These are phyloP conservation scores for Triops longicaudatus DNA, from an alignment of 1,140 invertebrate species.

Conservation along the genomic window DNA sequence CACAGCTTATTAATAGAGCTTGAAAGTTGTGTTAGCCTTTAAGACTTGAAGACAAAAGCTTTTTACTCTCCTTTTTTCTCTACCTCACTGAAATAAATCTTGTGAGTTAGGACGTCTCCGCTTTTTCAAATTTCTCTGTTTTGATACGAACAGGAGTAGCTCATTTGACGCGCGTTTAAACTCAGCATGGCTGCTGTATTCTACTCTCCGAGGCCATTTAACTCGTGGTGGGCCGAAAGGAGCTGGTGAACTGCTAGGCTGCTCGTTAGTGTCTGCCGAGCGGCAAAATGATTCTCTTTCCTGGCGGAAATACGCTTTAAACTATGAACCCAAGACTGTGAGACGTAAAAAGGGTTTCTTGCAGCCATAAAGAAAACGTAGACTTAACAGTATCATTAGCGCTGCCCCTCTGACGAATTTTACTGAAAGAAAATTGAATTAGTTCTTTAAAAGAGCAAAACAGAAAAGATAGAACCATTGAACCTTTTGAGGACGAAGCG, in stretches of 20 bases:
- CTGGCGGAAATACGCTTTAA: slow-evolving; percentile 7
- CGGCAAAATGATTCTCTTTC: slow-evolving; percentile 3
- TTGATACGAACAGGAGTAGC: neutral
- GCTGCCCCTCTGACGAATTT: slow-evolving; percentile 10
- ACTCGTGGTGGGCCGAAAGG: neutral
- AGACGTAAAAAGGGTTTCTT: neutral
- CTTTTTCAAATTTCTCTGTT: neutral
- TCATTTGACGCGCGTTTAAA: slow-evolving; percentile 1
- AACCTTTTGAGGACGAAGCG: neutral
- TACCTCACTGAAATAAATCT: neutral
- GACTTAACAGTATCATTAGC: slow-evolving; percentile 12
- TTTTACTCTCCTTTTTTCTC: neutral
- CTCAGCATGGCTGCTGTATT: slow-evolving; percentile 1
- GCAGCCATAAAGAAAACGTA: neutral
- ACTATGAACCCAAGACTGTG: neutral
- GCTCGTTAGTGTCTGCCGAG: slow-evolving; percentile 6
- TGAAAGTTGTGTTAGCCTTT: too few relatives aligned
- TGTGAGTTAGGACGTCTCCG: neutral
- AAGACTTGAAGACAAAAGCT: too few relatives aligned
- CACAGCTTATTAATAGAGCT: too few relatives aligned
- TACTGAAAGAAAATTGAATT: neutral
- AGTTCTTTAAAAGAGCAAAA: neutral
- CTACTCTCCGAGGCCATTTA: neutral
- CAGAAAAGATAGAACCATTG: neutral
- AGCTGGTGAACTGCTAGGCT: slow-evolving; percentile 1